phyloP scores from a whole-genome alignment of 1,140 invertebrate genomes.

The Thereuonema tuberculata region DNA sequence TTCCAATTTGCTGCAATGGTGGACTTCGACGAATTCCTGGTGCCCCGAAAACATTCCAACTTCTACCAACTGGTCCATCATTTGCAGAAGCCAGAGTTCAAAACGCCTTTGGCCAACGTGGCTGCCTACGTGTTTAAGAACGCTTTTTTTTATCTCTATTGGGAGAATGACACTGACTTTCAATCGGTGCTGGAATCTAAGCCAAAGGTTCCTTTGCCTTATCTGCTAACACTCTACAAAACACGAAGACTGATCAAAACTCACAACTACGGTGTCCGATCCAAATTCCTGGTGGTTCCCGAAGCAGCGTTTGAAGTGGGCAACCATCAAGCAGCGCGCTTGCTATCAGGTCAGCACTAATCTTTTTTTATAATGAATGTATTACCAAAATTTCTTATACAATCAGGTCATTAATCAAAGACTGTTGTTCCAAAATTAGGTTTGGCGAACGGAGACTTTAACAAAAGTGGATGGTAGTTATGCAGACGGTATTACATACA shows the following conservation, averaged over 20 bases:
- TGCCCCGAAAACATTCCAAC: slow-evolving; percentile 12
- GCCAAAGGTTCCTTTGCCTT: slow-evolving; percentile 17
- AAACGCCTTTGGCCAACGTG: slow-evolving; percentile 21
- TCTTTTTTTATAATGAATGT: too few relatives aligned
- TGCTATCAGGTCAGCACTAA: background rate
- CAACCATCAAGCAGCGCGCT: slow-evolving; percentile 85
- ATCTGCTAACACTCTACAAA: slow-evolving; percentile 59
- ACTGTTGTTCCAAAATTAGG: too few relatives aligned
- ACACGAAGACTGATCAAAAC: slow-evolving; percentile 58
- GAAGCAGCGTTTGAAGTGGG: slow-evolving; percentile 69
- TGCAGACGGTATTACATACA: too few relatives aligned
- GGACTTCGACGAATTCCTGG: slow-evolving; percentile 18
- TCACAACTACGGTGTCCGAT: slow-evolving; percentile 76
- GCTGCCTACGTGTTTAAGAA: slow-evolving; percentile 60
- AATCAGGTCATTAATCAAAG: too few relatives aligned
- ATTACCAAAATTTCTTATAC: too few relatives aligned
- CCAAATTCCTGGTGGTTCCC: slow-evolving; percentile 77
- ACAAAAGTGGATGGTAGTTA: too few relatives aligned
- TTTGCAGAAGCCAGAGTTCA: slow-evolving; percentile 13
- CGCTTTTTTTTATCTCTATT: slow-evolving; percentile 81
- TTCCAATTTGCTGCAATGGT: slow-evolving; percentile 11
- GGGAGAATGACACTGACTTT: slow-evolving; percentile 44
- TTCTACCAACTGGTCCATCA: slow-evolving; percentile 15
- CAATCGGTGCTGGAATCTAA: slow-evolving; percentile 14
- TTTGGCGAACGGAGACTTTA: too few relatives aligned